phyloP scores from a whole-genome alignment of 2,113 vertebrate species.

The Phrynosoma blainvillii region DNA sequence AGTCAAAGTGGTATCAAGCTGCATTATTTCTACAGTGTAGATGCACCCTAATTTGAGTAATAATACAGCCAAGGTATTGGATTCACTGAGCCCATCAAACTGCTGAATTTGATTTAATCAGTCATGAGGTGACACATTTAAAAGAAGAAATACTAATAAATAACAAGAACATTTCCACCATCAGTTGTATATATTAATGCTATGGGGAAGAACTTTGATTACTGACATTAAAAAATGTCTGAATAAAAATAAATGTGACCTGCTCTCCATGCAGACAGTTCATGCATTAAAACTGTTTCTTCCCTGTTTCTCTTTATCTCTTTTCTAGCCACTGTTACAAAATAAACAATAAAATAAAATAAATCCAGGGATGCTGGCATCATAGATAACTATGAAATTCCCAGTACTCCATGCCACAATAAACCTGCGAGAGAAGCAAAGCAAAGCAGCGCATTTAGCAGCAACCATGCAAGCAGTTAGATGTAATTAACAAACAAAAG shows the following conservation, averaged over 20 bases:
- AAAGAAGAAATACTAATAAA: not conserved
- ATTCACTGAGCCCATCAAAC: not conserved
- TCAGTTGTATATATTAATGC: not conserved
- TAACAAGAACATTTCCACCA: too few species aligned
- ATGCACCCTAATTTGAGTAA: not conserved
- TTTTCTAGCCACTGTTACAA: slow-evolving; percentile 22
- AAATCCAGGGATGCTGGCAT: slow-evolving; percentile 7
- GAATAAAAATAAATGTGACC: slow-evolving; percentile 17
- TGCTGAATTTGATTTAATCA: not conserved
- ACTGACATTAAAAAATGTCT: slow-evolving; percentile 3
- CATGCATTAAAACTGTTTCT: slow-evolving; percentile 28
- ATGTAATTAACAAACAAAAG: too few species aligned
- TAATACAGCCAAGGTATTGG: not conserved
- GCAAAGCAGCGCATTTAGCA: too few species aligned
- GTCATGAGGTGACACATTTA: not conserved
- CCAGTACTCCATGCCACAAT: not conserved
- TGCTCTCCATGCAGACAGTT: slow-evolving; percentile 35
- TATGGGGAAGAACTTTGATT: not conserved
- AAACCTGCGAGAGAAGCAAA: too few species aligned
- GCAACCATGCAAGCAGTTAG: too few species aligned
- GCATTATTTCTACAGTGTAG: too few species aligned
- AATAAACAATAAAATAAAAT: not conserved
- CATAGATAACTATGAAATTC: slow-evolving; percentile 32
- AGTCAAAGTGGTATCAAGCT: too few species aligned
- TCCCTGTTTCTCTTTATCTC: slow-evolving; percentile 30